These are phyloP conservation scores for Helicoverpa armigera DNA, from an alignment of 1,140 invertebrate species.

Conservation along the genomic window DNA sequence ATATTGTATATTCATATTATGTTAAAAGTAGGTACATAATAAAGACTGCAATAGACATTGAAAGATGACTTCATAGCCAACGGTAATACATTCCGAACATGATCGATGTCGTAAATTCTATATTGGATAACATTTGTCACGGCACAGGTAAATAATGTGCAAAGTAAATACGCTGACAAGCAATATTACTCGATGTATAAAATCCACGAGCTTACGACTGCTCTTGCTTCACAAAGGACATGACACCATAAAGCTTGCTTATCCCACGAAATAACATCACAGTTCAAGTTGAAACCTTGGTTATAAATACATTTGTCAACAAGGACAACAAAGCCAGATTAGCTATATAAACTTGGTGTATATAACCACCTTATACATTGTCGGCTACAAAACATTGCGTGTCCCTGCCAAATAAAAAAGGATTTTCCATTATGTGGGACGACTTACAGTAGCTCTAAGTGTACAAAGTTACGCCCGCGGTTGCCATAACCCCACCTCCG, in stretches of 20 bases:
- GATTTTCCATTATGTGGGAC: slow-evolving; percentile 70
- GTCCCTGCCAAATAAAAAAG: slow-evolving; percentile 65
- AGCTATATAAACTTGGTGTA: slow-evolving; percentile 44
- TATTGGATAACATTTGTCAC: background rate
- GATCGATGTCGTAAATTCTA: slow-evolving; percentile 5
- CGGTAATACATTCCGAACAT: background rate
- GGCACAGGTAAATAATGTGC: background rate
- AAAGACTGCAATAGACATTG: background rate
- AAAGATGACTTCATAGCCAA: background rate
- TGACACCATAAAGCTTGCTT: slow-evolving; percentile 35
- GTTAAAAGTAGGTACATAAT: background rate
- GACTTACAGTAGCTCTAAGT: slow-evolving; percentile 66
- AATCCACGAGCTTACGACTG: slow-evolving; percentile 14
- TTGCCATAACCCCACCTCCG: slow-evolving; percentile 57
- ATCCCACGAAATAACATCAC: slow-evolving; percentile 31
- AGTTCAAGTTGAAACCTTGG: slow-evolving; percentile 35
- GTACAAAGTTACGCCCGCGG: slow-evolving; percentile 67
- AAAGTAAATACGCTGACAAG: slow-evolving; percentile 5
- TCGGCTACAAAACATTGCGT: slow-evolving; percentile 64
- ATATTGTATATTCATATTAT: background rate
- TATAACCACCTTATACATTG: slow-evolving; percentile 42
- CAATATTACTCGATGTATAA: slow-evolving; percentile 14
- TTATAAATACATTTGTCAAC: slow-evolving; percentile 48
- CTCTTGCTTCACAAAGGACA: background rate
- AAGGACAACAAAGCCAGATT: slow-evolving; percentile 37